Percentiles rank a stretch among this genome's conserved stretches.
Conservation (phyloP, 2,888 invertebrate genomes). For the Drosophila histrio region DNA sequence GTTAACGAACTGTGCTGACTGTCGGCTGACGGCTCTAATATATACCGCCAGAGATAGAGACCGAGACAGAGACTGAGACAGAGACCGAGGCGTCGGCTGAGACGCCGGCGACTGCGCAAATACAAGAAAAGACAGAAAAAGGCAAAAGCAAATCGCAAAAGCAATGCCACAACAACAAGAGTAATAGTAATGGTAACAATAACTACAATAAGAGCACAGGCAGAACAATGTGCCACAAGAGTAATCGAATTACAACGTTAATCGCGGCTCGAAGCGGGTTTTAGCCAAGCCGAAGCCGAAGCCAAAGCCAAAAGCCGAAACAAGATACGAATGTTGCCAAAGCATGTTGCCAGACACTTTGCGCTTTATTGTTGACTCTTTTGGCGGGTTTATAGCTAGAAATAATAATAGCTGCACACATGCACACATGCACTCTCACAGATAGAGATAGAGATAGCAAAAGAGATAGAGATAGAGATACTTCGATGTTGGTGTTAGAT, state of each 20-base stretch:
- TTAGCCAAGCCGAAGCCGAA: conserved; percentile 43
- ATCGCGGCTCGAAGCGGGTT: conserved; percentile 75
- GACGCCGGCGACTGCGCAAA: conserved; percentile 57
- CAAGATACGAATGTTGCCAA: conserved; percentile 47
- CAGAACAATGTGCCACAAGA: conserved; percentile 75
- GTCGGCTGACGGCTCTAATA: conserved; percentile 82
- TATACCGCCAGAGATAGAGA: conserved; percentile 77
- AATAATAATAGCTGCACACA: neutral
- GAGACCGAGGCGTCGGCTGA: conserved; percentile 38
- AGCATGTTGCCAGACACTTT: conserved; percentile 53
- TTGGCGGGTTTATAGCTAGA: conserved; percentile 41
- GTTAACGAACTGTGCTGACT: conserved; percentile 85
- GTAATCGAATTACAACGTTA: conserved; percentile 78
- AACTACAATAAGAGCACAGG: conserved; percentile 59
- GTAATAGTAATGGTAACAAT: conserved; percentile 43
- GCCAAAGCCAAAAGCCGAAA: conserved; percentile 52
- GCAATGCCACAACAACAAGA: conserved; percentile 42
- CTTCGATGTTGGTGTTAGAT: neutral
- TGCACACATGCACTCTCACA: neutral
- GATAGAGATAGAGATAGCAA: neutral
- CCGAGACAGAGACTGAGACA: conserved; percentile 8
- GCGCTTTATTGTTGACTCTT: conserved; percentile 22
- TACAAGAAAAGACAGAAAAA: conserved; percentile 45
- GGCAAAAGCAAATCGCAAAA: conserved; percentile 40
- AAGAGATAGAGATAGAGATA: neutral